Base-by-base conservation (phyloP, 2,797 vertebrate genomes). In the Peromyscus eremicus region DNA sequence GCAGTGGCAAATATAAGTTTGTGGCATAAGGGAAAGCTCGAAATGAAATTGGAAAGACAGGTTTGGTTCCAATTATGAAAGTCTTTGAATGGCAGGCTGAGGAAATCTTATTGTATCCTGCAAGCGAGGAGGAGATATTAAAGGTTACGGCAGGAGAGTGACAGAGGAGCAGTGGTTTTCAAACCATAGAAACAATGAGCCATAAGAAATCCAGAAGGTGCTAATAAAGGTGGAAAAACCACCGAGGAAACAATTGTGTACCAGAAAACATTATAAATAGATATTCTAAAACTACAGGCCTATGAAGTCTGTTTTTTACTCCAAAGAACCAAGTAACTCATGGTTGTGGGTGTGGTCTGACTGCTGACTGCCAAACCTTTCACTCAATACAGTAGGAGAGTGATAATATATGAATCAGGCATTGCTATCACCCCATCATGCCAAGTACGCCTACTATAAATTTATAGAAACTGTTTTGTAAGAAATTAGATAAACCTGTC, bases 51-150 rank as follows among this genome's bases (percentile, higher is more conserved):
- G 0, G 73, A 17, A 93, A 87, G 57, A 70, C 2, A 87, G 4
- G 1, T 34, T 94, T 62, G 40, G 60, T 86, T 94, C 89, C 88
- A 70, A 91, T 64, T 95, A 52, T 32, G 3, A 91, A 95, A 92
- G 27, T 85, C 88, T 92, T 81, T 97, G 82, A 96, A 92, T 94
- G 75, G 52, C 83, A 97, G 52, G 52, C 52, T 73, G 25, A 95
- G 88, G 27, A 95, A 94, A 96, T 19, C 49, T 3, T 57, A 93
- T 86, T 95, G 92, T 94, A 95, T 77, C 92, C 86, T 83, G 43
- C 68, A 91, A 89, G 57, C 29, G 11, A 92, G n/a, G 57, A 92
- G 64, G 71, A 95, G 11, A 71, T 92, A 92, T 87, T 88, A 60
- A 97, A 97, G 66, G 46, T 88, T 94, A 94, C 92, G 82, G 29